phyloP scores from a whole-genome alignment of 2,113 vertebrate genomes.

The Pontoporia blainvillei region DNA sequence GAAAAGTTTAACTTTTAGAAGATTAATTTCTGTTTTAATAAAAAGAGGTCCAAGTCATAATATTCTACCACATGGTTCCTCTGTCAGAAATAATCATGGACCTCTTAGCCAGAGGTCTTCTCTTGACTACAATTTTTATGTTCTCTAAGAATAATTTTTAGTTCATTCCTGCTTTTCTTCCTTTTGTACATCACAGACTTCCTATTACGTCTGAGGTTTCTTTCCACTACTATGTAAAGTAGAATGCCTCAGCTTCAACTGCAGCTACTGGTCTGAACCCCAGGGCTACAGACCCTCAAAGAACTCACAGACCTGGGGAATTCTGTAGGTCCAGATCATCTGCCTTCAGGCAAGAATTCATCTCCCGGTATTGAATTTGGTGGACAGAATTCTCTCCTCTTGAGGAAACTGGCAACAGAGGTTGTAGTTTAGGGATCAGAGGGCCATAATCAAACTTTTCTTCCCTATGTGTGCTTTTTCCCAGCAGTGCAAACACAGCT shows the following conservation, averaged over 20 bases:
- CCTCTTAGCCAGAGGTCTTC: neutral
- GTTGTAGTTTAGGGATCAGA: neutral
- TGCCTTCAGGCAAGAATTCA: constrained; percentile 52
- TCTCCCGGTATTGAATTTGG: constrained; percentile 61
- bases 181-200: neutral
- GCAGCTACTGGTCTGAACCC: neutral
- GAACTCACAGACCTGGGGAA: constrained; percentile 56
- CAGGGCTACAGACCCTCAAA: neutral
- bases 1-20: neutral
- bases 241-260: neutral
- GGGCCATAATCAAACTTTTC: neutral
- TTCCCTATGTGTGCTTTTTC: neutral
- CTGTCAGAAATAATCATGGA: neutral
- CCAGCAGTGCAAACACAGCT: neutral
- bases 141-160: neutral
- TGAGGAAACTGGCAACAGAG: constrained; percentile 48
- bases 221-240: neutral
- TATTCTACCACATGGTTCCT: neutral
- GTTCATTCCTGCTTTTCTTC: neutral
- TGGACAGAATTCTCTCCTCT: constrained; percentile 48
- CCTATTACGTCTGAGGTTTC: neutral
- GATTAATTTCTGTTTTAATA: neutral
- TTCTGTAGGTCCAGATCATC: constrained; percentile 38
- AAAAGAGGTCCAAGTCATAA: neutral
- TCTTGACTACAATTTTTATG: neutral